phyloP scores from a whole-genome alignment of 2,888 invertebrate genomes.

The Apamea monoglypha region DNA sequence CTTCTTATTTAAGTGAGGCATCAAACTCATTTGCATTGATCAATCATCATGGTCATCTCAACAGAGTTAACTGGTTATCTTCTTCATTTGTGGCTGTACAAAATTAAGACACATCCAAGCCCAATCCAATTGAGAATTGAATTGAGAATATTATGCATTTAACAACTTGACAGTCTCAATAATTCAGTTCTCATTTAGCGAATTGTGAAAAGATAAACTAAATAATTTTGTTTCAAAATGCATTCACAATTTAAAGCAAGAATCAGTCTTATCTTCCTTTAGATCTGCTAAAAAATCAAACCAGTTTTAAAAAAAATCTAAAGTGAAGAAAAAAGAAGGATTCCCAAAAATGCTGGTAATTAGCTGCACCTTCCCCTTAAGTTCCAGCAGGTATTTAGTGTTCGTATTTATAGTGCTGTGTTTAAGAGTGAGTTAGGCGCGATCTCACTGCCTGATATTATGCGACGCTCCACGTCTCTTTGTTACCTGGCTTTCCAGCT shows the following conservation, averaged over 20 bases:
- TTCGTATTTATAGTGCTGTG: slow-evolving; percentile 81
- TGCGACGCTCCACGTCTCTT: slow-evolving; percentile 59
- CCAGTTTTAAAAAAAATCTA: no score
- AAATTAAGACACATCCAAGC: background rate
- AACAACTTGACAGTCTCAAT: background rate
- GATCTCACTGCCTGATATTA: slow-evolving; percentile 63
- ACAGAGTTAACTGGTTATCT: background rate
- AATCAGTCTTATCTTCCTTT: background rate
- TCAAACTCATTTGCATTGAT: background rate
- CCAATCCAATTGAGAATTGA: no score
- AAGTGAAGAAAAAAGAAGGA: no score
- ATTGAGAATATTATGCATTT: background rate
- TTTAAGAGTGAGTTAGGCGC: slow-evolving; percentile 77
- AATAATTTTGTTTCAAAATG: background rate
- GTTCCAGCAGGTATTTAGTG: slow-evolving; percentile 82
- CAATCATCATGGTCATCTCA: background rate
- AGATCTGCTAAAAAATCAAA: background rate
- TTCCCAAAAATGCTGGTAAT: slow-evolving; percentile 27
- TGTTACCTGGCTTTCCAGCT: slow-evolving; percentile 61
- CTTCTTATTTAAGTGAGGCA: background rate
- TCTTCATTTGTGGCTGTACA: background rate
- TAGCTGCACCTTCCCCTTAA: slow-evolving; percentile 76
- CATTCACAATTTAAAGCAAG: background rate
- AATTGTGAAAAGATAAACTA: background rate
- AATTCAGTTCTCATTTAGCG: background rate